Conservation (phyloP, 2,888 invertebrate genomes). For the Spisula subtruncata region DNA sequence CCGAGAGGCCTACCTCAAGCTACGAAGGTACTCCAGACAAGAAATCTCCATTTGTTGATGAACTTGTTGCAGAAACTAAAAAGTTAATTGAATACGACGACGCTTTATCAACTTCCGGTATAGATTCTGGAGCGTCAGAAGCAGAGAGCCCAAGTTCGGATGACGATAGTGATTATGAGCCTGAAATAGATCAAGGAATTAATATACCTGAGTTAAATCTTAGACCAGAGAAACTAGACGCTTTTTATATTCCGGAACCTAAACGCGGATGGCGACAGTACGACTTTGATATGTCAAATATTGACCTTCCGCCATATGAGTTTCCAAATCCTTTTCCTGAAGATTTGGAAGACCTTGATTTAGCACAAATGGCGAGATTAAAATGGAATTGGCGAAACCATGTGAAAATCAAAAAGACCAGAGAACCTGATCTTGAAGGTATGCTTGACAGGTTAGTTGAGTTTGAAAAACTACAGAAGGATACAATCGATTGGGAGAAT, state of each 20-base stretch:
- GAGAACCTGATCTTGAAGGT: constrained; percentile 67
- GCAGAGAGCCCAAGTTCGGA: constrained; percentile 71
- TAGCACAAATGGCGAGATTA: constrained; percentile 75
- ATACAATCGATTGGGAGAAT: constrained; percentile 82
- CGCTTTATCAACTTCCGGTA: constrained; percentile 77
- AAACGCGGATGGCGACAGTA: constrained; percentile 81
- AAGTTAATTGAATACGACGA: constrained; percentile 72
- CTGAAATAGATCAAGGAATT: constrained; percentile 74
- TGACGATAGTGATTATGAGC: constrained; percentile 79
- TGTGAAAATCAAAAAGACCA: constrained; percentile 65
- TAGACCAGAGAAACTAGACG: constrained; percentile 83
- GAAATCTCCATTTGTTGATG: constrained; percentile 67
- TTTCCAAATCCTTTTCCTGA: constrained; percentile 80
- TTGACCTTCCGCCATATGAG: constrained; percentile 79
- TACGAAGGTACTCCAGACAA: constrained; percentile 61
- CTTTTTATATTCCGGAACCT: constrained; percentile 80
- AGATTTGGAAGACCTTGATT: constrained; percentile 75
- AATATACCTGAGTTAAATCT: constrained; percentile 78
- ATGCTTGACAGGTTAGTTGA: constrained; percentile 80
- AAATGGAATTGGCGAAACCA: constrained; percentile 80
- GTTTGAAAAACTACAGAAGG: constrained; percentile 79
- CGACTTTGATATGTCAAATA: constrained; percentile 83
- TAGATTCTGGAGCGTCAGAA: constrained; percentile 76
- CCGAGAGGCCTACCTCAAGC: constrained; percentile 63
- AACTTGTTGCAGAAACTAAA: constrained; percentile 64